Evolutionary conservation across 2,113 vertebrate species (phyloP), one percentile per base, ranked within the genome.

Genomic region (Ramphastos sulfuratus): DNA sequence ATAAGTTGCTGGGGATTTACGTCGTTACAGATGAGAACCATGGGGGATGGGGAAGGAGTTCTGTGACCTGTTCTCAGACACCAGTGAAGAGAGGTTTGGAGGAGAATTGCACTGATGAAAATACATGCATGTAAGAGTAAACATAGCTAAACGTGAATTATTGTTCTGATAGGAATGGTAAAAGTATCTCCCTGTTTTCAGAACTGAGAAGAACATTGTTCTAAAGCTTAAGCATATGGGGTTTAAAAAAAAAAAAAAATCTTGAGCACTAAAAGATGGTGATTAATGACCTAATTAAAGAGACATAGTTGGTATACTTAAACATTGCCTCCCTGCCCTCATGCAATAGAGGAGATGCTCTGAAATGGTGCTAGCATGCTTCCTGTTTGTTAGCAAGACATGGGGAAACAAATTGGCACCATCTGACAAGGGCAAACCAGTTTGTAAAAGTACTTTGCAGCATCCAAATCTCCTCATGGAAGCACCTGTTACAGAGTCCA

Each of bases 251-350:
- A 56, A 91, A 64, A 79, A 79, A 77, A 21, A 55, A 52, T 52
- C 59, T 87, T 46, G 28, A 18, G 52, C 75, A 80, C 89, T 87
- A 56, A 64, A 54, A 56, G 71, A 60, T 89, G 33, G 60, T 94
- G 85, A 95, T 94, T 94, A 89, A 91, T 80, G 78, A 60, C 48
- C 71, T 80, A 91, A 93, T 93, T 93, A 92, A 59, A 87, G 75
- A 82, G 64, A 75, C n/a, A 31, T 71, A 87, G 82, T 79, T 91
- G 71, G 59, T 79, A 42, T 87, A 44, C 52, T 93, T 87, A 85
- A 91, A 80, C 20, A 35, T 64, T 89, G 46, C 56, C 44, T 80
- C 20, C 31, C 30, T 75, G 30, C 39, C 50, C 54, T 63, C 54
- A 69, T 67, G 24, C 54, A 44, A 7, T 30, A 67, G 18, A 54